Evolutionary conservation across 30 jellyfish, hydroid and myxozoan genomes (phyloP), one percentile per base, ranked within the genome.

Genomic region (Chrysaora quinquecirrha): DNA sequence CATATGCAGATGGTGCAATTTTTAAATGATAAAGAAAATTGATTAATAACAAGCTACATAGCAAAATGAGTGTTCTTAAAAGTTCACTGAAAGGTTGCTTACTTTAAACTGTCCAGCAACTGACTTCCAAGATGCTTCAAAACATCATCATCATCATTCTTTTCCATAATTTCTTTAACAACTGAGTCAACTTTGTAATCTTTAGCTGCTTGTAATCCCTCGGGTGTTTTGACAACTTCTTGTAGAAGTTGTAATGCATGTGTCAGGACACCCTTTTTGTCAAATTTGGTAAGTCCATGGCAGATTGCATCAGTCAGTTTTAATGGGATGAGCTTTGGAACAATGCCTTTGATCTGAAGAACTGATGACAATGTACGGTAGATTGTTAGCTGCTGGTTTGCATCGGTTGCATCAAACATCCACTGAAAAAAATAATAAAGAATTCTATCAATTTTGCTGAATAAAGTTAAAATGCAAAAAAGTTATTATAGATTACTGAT

Each of bases 371-470:
- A 35, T 14, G 96, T 86, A 1, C 96, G 82, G 30, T 72, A 86
- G 34, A 76, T 54, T 12, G 73, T 52, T 1, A 86, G 82, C 46
- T 76, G 96, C 30, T 75, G 89, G 61, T 64, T 63, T 14, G 49
- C 96, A 60, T 86, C 96, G 10, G 79, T 70, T 2, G 96, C 96
- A n/a, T 4, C 63, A 34, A 75, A 86, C 90, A 86, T 86, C 96
- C 96, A 86, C 96, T 86, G 62, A 30, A 64, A 32, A 50, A 30
- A 54, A 23, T 9, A 20, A n/a, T n/a, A n/a, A n/a, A n/a, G n/a
- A n/a, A n/a, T n/a, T n/a, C n/a, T n/a, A n/a, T n/a, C n/a, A n/a
- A n/a, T n/a, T n/a, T n/a, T n/a, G n/a, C n/a, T n/a, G n/a, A n/a
- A n/a, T n/a, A n/a, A n/a, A n/a, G n/a, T n/a, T n/a, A n/a, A n/a